Conservation (phyloP, 1,140 invertebrate genomes). For the Tribolium castaneum region DNA sequence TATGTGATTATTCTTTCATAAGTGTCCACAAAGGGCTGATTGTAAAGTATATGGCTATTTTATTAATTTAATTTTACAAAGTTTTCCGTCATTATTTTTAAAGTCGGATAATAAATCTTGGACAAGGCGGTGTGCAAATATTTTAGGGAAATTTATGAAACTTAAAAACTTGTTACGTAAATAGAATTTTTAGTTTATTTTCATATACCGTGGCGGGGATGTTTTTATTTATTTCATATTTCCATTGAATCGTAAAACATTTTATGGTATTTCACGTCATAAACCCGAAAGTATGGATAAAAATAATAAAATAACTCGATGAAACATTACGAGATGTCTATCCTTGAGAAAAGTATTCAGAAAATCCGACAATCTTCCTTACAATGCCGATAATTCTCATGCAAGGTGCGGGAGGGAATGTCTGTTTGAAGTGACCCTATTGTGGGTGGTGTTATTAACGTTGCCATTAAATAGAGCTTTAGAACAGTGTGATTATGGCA, state of each 20-base stretch:
- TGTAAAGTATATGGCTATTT: too few species aligned
- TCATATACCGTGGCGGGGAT: not conserved
- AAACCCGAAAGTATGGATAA: not conserved
- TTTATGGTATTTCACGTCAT: slow-evolving; percentile 9
- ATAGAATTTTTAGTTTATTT: not conserved
- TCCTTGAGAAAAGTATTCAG: too few species aligned
- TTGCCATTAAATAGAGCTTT: slow-evolving; percentile 3
- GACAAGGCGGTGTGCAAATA: too few species aligned
- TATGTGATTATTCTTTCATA: too few species aligned
- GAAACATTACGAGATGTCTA: not conserved
- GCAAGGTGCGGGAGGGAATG: too few species aligned
- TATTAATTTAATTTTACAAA: too few species aligned
- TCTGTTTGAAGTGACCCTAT: not conserved
- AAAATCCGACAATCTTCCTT: too few species aligned
- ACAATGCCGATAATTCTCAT: too few species aligned
- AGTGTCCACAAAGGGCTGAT: too few species aligned
- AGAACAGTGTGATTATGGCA: not conserved
- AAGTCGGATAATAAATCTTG: too few species aligned
- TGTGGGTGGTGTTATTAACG: not conserved
- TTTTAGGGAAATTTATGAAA: too few species aligned
- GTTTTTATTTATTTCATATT: slow-evolving; percentile 24
- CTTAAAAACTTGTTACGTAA: not conserved
- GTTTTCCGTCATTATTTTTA: too few species aligned
- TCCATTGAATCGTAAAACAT: slow-evolving; percentile 15
- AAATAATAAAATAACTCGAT: slow-evolving; percentile 6